Evolutionary conservation across 2,888 invertebrate genomes (phyloP).

Genomic region (Ischnura elegans): DNA sequence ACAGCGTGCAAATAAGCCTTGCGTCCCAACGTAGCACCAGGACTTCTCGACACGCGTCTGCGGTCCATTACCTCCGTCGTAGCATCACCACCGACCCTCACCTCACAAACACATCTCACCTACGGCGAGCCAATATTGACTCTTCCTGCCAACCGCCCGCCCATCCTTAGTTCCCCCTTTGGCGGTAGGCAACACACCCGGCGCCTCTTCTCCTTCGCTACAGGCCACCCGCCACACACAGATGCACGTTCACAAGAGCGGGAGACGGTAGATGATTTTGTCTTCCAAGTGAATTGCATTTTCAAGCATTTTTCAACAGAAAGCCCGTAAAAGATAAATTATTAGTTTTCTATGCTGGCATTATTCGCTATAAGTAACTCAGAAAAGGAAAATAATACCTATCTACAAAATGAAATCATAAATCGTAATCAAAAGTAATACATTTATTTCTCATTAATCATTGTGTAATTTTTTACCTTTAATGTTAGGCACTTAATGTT

Average conservation of each 20-base stretch:
- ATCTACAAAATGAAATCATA: no score
- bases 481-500: no score
- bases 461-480: no score
- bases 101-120: constrained; percentile 53
- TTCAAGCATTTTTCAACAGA: no score
- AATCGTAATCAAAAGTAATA: no score
- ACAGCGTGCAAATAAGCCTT: neutral
- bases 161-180: constrained; percentile 9
- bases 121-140: constrained; percentile 53
- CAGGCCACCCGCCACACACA: neutral
- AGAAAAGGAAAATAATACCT: no score
- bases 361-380: no score
- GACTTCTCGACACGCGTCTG: constrained; percentile 46
- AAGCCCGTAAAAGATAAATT: no score
- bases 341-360: no score
- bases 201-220: neutral
- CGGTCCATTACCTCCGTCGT: constrained; percentile 40
- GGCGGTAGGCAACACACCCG: constrained; percentile 32
- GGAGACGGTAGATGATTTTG: no score
- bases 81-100: neutral
- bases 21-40: neutral
- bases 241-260: neutral
- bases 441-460: no score
- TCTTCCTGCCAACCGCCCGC: neutral
- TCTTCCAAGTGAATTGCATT: no score